A percentile compares a stretch with the other conserved stretches of the same genome.
These are phyloP conservation scores for Pelvicachromis taeniatus DNA, from an alignment of 2,113 vertebrate species.

Conservation along the genomic window DNA sequence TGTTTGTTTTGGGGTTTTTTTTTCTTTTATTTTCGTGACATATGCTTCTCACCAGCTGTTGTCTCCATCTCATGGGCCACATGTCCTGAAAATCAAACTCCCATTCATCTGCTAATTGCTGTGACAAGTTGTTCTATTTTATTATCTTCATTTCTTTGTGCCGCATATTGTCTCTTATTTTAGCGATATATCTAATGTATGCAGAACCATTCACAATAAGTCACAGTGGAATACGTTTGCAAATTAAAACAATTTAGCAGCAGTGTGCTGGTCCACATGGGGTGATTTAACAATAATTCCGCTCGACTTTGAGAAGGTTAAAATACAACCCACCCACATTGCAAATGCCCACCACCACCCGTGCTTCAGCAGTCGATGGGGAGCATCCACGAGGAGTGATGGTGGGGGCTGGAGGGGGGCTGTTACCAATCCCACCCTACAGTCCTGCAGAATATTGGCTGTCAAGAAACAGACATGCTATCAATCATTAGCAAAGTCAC, in stretches of 20 bases:
- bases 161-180: background rate
- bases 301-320: slow-evolving; percentile 51
- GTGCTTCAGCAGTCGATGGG: background rate
- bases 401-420: background rate
- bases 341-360: background rate
- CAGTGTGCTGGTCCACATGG: slow-evolving; percentile 11
- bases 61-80: slow-evolving; percentile 38
- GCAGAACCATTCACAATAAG: background rate
- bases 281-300: slow-evolving; percentile 31
- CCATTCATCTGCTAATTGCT: slow-evolving; percentile 40
- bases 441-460: slow-evolving; percentile 48
- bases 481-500: slow-evolving; percentile 71
- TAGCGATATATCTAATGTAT: background rate
- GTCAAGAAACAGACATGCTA: slow-evolving; percentile 62
- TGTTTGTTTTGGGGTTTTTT: background rate
- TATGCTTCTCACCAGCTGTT: slow-evolving; percentile 56
- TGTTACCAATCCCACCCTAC: background rate
- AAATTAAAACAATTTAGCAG: slow-evolving; percentile 25
- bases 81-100: slow-evolving; percentile 36
- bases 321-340: background rate
- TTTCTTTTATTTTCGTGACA: too few relatives aligned
- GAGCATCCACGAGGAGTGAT: background rate
- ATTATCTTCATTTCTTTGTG: slow-evolving; percentile 16
- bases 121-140: slow-evolving; percentile 16
- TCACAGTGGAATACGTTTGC: slow-evolving; percentile 30